Evolutionary conservation across 92 coral and sea anemone species (phyloP).

Genomic region (Desmophyllum pertusum): DNA sequence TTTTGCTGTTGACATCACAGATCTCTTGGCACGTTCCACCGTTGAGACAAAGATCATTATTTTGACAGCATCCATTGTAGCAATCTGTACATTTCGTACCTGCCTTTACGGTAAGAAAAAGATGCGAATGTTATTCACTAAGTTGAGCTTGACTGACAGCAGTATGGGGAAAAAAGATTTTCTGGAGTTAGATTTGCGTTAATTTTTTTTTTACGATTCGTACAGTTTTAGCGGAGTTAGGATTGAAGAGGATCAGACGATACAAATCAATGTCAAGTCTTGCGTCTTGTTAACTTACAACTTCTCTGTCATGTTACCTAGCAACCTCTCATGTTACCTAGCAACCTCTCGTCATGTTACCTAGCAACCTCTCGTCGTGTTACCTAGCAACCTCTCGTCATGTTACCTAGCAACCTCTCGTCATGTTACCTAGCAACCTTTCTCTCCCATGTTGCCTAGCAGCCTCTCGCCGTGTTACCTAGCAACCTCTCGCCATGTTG

Average conservation of each 20-base stretch:
- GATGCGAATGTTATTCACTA: neutral
- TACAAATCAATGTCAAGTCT: no score
- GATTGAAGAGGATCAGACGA: no score
- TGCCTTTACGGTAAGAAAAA: neutral
- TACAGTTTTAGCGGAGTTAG: no score
- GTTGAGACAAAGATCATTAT: constrained; percentile 1
- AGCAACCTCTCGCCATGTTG: neutral
- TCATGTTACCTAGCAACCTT: neutral
- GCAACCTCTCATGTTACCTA: neutral
- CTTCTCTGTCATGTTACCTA: neutral
- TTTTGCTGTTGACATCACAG: constrained; percentile 17
- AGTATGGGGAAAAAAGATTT: no score
- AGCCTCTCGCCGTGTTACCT: neutral
- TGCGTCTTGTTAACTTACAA: neutral
- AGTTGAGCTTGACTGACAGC: no score
- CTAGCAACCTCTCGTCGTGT: neutral
- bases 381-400: neutral
- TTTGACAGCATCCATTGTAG: constrained; percentile 29
- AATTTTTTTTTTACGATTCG: no score
- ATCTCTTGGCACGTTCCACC: constrained; percentile 40
- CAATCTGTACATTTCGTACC: constrained; percentile 1
- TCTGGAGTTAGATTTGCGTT: no score
- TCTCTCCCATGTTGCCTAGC: neutral
- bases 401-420: neutral
- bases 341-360: neutral